A percentile compares a stretch with the other conserved stretches of the same genome.
phyloP scores from a whole-genome alignment of 2,113 vertebrate genomes.

The Cebidichthys violaceus region DNA sequence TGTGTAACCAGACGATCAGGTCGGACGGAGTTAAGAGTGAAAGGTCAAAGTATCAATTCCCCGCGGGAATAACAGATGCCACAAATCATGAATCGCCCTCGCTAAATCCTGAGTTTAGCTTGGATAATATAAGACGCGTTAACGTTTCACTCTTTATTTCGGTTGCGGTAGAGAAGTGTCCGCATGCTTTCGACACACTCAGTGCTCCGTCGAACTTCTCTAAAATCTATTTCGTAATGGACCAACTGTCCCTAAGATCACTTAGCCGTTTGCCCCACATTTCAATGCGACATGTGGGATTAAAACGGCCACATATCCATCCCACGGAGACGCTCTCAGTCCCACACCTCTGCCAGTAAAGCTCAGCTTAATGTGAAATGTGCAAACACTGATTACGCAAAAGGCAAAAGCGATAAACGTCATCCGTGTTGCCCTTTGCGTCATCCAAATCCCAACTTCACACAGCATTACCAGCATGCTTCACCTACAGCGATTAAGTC shows the following conservation, averaged over 20 bases:
- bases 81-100: slow-evolving; percentile 8
- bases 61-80: slow-evolving; percentile 33
- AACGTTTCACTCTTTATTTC: neutral
- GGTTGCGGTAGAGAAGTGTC: neutral
- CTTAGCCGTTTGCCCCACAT: slow-evolving; percentile 25
- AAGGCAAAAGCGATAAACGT: slow-evolving; percentile 20
- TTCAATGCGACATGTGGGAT: slow-evolving; percentile 51
- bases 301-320: slow-evolving; percentile 47
- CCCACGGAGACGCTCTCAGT: slow-evolving; percentile 36
- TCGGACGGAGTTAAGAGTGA: slow-evolving; percentile 49
- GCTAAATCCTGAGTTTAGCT: neutral
- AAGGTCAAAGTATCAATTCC: slow-evolving; percentile 42
- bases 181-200: neutral
- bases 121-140: neutral
- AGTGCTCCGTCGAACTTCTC: neutral
- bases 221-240: slow-evolving; percentile 10
- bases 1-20: slow-evolving; percentile 57
- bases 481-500: slow-evolving; percentile 35
- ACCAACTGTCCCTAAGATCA: neutral
- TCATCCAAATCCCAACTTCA: slow-evolving; percentile 54
- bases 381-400: slow-evolving; percentile 49
- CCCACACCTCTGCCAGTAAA: slow-evolving; percentile 63
- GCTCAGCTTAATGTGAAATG: slow-evolving; percentile 59
- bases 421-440: slow-evolving; percentile 28
- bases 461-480: slow-evolving; percentile 34